Base-by-base conservation (phyloP, 2,113 vertebrate species). In the Raphicerus campestris region DNA sequence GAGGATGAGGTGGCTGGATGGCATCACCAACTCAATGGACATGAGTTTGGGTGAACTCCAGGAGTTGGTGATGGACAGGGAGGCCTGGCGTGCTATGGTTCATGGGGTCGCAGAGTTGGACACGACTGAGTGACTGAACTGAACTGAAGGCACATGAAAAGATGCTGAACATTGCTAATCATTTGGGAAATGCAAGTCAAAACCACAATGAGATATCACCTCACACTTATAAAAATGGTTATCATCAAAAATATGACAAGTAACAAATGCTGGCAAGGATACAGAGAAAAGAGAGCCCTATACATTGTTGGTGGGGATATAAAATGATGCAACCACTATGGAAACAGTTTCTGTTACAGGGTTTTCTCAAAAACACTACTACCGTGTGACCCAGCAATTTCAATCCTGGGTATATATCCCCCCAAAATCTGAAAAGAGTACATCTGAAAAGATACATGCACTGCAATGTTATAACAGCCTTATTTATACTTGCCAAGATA, bases 21-120 rank as follows among this genome's bases (percentile, higher is more conserved):
- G n/a, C 63, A 70, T 70, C 63, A 70, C 19, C 0, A 1, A 35
- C 63, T 35, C 63, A 22, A 35, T 70, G 63, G 63, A 70, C n/a
- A 35, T 11, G n/a, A 22, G 63, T 70, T 35, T 20, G 19, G n/a
- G 63, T 70, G 3, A 19, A 70, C 63, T 35, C 63, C 63, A 5
- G 9, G n/a, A 35, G 63, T 70, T 70, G n/a, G n/a, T 35, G 63
- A 70, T 35, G 63, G n/a, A 70, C n/a, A 70, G 17, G 63, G n/a
- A 70, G n/a, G 63, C 17, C 63, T 70, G n/a, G 32, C 9, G 0
- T 35, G 63, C 63, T 20, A 10, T 0, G 0, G n/a, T 70, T 70
- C n/a, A 35, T 22, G 63, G n/a, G 5, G 63, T 35, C 5, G 0
- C 63, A 70, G 9, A 70, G 19, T 35, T 2, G 0, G n/a, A 35